These are phyloP conservation scores for Rousettus madagascariensis DNA, from an alignment of 2,797 vertebrate species.

Conservation along the genomic window DNA sequence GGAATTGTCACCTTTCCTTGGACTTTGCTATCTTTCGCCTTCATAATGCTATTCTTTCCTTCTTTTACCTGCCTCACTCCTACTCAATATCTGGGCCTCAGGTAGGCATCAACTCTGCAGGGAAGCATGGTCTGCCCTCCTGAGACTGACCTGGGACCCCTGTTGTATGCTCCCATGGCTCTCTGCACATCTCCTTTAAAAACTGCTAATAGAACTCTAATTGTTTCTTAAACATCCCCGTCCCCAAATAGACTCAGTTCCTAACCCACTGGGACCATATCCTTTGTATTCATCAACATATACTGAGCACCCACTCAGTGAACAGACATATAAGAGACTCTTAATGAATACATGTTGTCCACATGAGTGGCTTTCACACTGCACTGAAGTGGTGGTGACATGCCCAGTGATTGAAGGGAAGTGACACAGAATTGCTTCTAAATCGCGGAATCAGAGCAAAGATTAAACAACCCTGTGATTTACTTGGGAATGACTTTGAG, in stretches of 20 bases:
- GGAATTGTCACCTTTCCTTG: background rate
- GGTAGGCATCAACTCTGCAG: background rate
- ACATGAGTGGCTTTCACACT: background rate
- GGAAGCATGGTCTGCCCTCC: background rate
- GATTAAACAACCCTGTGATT: conserved; percentile 54
- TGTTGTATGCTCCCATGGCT: background rate
- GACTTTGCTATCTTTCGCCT: background rate
- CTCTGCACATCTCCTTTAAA: background rate
- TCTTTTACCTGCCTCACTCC: background rate
- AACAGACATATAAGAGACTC: background rate
- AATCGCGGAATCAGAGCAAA: conserved; percentile 57
- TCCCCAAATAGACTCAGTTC: background rate
- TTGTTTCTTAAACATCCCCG: background rate
- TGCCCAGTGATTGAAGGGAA: conserved; percentile 17
- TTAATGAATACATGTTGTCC: background rate
- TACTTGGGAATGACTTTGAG: background rate
- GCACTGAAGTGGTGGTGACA: background rate
- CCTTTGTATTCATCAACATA: background rate
- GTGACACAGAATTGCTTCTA: conserved; percentile 66
- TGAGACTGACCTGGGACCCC: background rate
- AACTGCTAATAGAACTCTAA: background rate
- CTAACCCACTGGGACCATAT: background rate
- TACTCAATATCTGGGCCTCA: background rate
- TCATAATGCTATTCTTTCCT: background rate
- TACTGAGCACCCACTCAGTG: background rate